These are phyloP conservation scores for Lymantria dispar DNA, from an alignment of 2,888 invertebrate species.

Conservation along the genomic window DNA sequence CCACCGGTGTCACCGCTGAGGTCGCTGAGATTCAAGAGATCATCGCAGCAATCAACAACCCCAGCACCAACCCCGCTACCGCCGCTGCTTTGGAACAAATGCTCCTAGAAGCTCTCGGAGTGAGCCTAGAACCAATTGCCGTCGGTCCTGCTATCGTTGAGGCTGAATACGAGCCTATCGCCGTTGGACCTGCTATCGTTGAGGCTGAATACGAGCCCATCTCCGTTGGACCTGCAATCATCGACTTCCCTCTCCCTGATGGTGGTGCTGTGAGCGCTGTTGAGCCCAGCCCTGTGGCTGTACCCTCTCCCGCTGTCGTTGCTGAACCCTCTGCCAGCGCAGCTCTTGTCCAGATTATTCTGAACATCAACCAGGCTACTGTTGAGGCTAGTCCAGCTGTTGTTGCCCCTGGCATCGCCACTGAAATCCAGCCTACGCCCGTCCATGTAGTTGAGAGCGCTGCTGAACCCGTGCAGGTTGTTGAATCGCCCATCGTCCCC, in stretches of 20 bases:
- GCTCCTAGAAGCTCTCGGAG: slow-evolving; percentile 18
- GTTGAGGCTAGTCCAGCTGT: slow-evolving; percentile 5
- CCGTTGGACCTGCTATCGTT: slow-evolving; percentile 25
- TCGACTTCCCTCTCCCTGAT: slow-evolving; percentile 19
- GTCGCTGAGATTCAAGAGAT: slow-evolving; percentile 18
- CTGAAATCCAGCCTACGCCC: neutral
- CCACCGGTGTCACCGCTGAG: slow-evolving; percentile 15
- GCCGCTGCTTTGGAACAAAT: slow-evolving; percentile 27
- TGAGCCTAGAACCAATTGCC: slow-evolving; percentile 3
- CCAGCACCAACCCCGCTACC: slow-evolving; percentile 32
- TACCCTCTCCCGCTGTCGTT: slow-evolving; percentile 6
- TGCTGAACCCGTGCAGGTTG: slow-evolving; percentile 29
- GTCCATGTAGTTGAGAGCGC: neutral
- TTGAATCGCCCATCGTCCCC: slow-evolving; percentile 18
- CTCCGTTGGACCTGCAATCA: slow-evolving; percentile 4
- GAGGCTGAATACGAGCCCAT: slow-evolving; percentile 6
- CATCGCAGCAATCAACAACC: slow-evolving; percentile 22
- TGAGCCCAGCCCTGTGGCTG: neutral
- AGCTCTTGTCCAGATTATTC: slow-evolving; percentile 44
- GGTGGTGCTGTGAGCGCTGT: neutral
- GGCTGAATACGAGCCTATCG: slow-evolving; percentile 13
- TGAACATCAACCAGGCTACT: slow-evolving; percentile 35
- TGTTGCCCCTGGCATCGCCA: slow-evolving; percentile 1
- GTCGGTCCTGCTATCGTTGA: slow-evolving; percentile 28
- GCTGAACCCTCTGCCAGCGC: slow-evolving; percentile 18